phyloP scores from a whole-genome alignment of 2,797 vertebrate species.

The Merluccius polli region DNA sequence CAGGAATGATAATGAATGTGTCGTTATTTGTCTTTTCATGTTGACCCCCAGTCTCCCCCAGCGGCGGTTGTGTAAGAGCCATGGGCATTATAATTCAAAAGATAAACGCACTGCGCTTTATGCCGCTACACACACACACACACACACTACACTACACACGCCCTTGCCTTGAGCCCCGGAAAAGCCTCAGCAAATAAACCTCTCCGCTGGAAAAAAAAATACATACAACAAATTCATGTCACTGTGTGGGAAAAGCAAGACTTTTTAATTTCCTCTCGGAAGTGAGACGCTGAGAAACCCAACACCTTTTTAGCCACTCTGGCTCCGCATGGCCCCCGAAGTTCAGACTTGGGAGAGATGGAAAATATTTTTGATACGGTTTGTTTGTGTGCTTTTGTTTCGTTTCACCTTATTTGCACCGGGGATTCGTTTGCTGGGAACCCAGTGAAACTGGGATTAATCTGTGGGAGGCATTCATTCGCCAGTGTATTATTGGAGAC shows the following conservation, averaged over 20 bases:
- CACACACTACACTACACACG: slow-evolving; percentile 23
- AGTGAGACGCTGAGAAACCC: slow-evolving; percentile 35
- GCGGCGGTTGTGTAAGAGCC: slow-evolving; percentile 26
- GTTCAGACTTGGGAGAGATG: not conserved
- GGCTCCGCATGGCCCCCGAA: slow-evolving; percentile 19
- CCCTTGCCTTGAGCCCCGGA: slow-evolving; percentile 30
- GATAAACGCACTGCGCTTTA: slow-evolving; percentile 47
- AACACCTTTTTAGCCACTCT: slow-evolving; percentile 34
- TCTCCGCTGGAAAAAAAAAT: slow-evolving; percentile 49
- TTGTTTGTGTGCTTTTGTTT: not conserved
- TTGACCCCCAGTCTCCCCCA: not conserved
- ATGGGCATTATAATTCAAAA: slow-evolving; percentile 43
- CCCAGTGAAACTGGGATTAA: not conserved
- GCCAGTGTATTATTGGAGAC: not conserved
- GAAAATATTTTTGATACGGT: not conserved
- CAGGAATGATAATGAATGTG: slow-evolving; percentile 55
- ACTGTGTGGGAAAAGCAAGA: slow-evolving; percentile 67
- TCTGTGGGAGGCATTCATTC: not conserved
- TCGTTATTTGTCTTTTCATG: slow-evolving; percentile 44
- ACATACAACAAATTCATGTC: slow-evolving; percentile 57
- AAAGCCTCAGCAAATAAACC: slow-evolving; percentile 71
- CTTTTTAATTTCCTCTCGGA: slow-evolving; percentile 69
- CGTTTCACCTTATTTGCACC: not conserved
- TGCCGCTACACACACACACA: slow-evolving; percentile 24
- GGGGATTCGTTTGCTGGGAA: not conserved